Percentiles rank a stretch among this genome's conserved stretches.
phyloP scores from a whole-genome alignment of 2,888 invertebrate genomes.

The Idaea aversata region DNA sequence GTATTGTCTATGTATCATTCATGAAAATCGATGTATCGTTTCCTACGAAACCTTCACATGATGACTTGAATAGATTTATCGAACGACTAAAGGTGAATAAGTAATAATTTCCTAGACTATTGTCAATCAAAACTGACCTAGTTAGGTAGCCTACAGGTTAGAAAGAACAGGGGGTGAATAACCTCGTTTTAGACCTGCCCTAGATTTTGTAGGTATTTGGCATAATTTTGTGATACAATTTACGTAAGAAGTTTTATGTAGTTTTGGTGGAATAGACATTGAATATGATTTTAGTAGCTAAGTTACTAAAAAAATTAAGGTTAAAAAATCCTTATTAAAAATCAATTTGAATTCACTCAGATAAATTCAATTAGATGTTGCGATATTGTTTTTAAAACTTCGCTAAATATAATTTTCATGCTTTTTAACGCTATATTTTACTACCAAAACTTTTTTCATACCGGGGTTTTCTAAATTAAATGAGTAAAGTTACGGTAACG shows the following conservation, averaged over 20 bases:
- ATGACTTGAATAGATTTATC: neutral
- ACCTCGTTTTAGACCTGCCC: constrained; percentile 2
- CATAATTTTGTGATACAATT: neutral
- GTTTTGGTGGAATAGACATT: neutral
- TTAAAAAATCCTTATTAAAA: no score
- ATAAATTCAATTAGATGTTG: no score
- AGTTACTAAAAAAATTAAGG: no score
- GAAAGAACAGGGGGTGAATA: neutral
- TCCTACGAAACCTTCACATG: neutral
- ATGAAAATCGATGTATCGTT: neutral
- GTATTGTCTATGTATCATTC: no score
- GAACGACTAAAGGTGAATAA: neutral
- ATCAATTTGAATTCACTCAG: no score
- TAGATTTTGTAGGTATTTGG: neutral
- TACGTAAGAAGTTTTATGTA: neutral
- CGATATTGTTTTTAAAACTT: no score
- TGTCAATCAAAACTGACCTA: neutral
- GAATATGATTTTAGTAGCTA: neutral
- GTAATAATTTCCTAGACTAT: neutral
- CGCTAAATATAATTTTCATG: no score
- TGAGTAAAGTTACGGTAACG: no score
- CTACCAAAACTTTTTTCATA: no score
- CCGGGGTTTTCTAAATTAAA: no score
- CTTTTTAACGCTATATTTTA: no score
- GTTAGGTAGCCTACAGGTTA: neutral